Conservation (phyloP, 2,888 invertebrate species). For the Calephelis perditalis region DNA sequence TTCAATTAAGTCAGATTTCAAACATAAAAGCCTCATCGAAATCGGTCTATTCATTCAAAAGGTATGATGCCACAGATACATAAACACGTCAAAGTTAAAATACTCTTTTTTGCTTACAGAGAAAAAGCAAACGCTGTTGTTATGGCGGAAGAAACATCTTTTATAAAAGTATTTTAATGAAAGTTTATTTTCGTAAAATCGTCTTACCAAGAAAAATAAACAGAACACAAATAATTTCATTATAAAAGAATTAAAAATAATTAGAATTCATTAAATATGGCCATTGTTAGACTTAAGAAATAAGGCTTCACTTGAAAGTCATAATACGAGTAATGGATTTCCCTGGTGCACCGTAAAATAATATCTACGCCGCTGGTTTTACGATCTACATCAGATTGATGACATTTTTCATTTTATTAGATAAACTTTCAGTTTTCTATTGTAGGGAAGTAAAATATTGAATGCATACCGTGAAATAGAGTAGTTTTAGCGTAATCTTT, state of each 20-base stretch:
- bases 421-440: constrained; percentile 16
- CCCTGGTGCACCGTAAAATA: background rate
- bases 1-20: background rate
- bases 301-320: constrained; percentile 4
- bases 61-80: background rate
- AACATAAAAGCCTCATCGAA: background rate
- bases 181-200: background rate
- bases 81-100: too few species aligned
- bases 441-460: constrained; percentile 28
- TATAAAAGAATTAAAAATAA: constrained; percentile 14
- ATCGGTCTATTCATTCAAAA: too few species aligned
- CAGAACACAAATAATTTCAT: constrained; percentile 28
- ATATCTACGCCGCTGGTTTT: background rate
- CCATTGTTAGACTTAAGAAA: constrained; percentile 6
- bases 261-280: constrained; percentile 1
- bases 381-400: constrained; percentile 1
- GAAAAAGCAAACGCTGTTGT: too few species aligned
- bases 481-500: constrained; percentile 21
- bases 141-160: too few species aligned
- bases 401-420: constrained; percentile 13
- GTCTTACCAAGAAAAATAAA: constrained; percentile 23
- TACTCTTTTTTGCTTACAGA: background rate
- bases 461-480: constrained; percentile 44
- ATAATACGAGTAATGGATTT: constrained; percentile 4
- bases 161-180: too few species aligned